Conservation (phyloP, 2,888 invertebrate species). For the Amphipyra tragopoginis region DNA sequence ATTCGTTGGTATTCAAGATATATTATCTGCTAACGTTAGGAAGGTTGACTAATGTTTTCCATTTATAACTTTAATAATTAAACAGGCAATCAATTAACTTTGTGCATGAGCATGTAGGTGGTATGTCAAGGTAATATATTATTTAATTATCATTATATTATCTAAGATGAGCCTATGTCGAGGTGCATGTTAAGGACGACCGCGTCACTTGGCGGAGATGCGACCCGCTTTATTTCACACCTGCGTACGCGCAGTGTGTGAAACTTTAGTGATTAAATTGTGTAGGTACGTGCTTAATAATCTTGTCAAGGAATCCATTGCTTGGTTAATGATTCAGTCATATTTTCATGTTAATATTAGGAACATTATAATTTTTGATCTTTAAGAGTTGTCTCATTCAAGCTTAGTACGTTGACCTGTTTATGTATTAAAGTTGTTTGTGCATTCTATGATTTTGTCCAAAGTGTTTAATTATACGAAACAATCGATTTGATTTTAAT, state of each 20-base stretch:
- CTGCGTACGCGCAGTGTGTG: slow-evolving; percentile 22
- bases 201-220: slow-evolving; percentile 52
- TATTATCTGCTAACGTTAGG: slow-evolving; percentile 29
- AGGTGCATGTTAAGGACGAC: slow-evolving; percentile 62
- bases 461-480: background rate
- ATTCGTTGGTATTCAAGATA: slow-evolving; percentile 5
- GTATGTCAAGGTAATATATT: slow-evolving; percentile 55
- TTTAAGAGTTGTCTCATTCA: slow-evolving; percentile 25
- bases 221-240: slow-evolving; percentile 45
- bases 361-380: slow-evolving; percentile 27
- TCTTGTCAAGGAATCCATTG: slow-evolving; percentile 36
- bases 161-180: slow-evolving; percentile 41
- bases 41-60: slow-evolving; percentile 38
- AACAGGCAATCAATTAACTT: slow-evolving; percentile 45
- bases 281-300: slow-evolving; percentile 31
- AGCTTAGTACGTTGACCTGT: slow-evolving; percentile 19
- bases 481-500: too few species aligned
- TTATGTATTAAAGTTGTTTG: slow-evolving; percentile 6
- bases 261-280: slow-evolving; percentile 37
- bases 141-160: slow-evolving; percentile 59
- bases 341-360: slow-evolving; percentile 26
- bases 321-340: slow-evolving; percentile 12
- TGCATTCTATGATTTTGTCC: slow-evolving; percentile 4
- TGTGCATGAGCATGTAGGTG: slow-evolving; percentile 46
- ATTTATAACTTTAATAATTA: slow-evolving; percentile 47